Evolutionary conservation across 1,140 invertebrate genomes (phyloP), one percentile per base, ranked within the genome.

Genomic region (Drosophila chauvacae): DNA sequence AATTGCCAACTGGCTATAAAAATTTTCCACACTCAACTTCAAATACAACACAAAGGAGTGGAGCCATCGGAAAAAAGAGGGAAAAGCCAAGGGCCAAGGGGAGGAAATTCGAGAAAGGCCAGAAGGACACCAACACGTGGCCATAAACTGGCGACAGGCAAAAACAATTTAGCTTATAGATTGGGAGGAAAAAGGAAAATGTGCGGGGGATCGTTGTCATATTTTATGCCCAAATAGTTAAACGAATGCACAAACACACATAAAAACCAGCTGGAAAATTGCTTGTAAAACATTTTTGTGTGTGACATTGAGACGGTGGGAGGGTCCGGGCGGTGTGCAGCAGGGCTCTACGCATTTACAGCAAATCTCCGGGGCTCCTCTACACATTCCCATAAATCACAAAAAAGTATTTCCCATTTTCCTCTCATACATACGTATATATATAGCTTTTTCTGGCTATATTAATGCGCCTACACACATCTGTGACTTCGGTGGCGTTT

Each of bases 241-340:
- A 84, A 80, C 76, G 76, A 84, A 84, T 84, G 81, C 81, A 90
- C 81, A 83, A 84, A 84, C 82, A 79, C 82, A 81, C 78, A 86
- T 76, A 86, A 86, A 90, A 90, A 81, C 81, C 81, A 90, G 81
- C 81, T 81, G 86, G 81, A 90, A 90, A 90, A 90, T 90, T 90
- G 86, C 86, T 90, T 90, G 86, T 86, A 90, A 90, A 90, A 90
- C 86, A 90, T 88, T 88, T 84, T 88, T 85, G 77, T 81, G 80
- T 84, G 84, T 88, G 84, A 53, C 35, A 73, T 62, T 44, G 59
- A 63, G 45, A 58, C 55, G 18, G 30, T 23, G 30, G 45, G 35
- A 6, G 42, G 42, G 7, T 18, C 28, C 6, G 33, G 45, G 20
- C 18, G 44, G 37, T 16, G 41, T 7, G 47, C 28, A 39, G 33